Evolutionary conservation across 1,140 invertebrate species (phyloP), one percentile per base, ranked within the genome.

Genomic region (Spodoptera litura): DNA sequence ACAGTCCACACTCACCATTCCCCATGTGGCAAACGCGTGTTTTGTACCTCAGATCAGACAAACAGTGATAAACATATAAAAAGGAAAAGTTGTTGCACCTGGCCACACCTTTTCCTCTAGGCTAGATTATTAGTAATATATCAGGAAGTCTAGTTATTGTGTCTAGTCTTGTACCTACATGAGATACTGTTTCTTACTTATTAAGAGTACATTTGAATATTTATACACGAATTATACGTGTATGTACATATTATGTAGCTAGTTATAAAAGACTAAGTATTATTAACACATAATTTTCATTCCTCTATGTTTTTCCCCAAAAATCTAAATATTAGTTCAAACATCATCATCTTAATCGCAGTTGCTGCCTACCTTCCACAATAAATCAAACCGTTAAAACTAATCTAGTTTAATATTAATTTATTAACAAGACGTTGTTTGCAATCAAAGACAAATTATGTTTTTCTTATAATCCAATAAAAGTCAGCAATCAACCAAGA

Each of bases 61-160:
- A 70, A 70, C 20, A 53, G 20, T 31, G 66, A 70, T 70, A 66
- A 68, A 61, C 38, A 74, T 51, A 74, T 38, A n/a, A 74, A 59
- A 74, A 74, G 55, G 71, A 58, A 56, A 56, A 44, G 61, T 52
- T 11, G 61, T 5, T 31, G 51, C 2, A 44, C 5, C 71, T 59
- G 11, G 38, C 12, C 66, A 51, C 55, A 51, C 71, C 55, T 74
- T 74, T 61, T 59, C 55, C 56, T 38, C 20, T 13, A n/a, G 5
- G 10, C 56, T 72, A 58, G 4, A 61, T 44, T 8, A 12, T 70
- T 38, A n/a, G 52, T 66, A 51, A 51, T 25, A 38, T 58, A 15
- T 25, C 25, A 74, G 71, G 71, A 74, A 59, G 71, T 59, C 6
- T 49, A 31, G 12, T 3, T 53, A 53, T 53, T 52, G 35, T 38